Evolutionary conservation across 2,797 vertebrate species (phyloP), one percentile per base, ranked within the genome.

Genomic region (Sebastes paucispinis): DNA sequence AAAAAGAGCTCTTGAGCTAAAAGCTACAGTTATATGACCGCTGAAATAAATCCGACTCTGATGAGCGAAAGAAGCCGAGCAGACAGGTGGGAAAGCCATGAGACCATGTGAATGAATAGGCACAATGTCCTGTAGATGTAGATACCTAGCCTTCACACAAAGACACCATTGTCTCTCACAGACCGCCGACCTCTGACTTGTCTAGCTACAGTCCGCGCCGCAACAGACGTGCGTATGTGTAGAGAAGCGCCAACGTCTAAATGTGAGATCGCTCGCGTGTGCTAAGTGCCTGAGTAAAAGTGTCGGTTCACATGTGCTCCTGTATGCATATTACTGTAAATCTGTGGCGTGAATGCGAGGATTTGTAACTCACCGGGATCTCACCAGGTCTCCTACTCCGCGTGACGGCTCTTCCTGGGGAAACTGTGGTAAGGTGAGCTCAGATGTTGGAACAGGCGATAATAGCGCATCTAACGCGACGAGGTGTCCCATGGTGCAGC

Each of bases 401-500:
- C 57, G 18, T 58, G 73, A 79, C 59, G 54, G 69, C 74, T 88
- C 75, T 87, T 92, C 77, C 77, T 72, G 72, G 79, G 84, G 70
- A 88, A 88, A 75, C 90, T 91, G 88, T 22, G 85, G 91, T 89
- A 79, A 91, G 88, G 89, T 92, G 92, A 94, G 92, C 92, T 91
- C 87, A 92, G 90, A 89, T 82, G 29, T 85, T 87, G 89, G 83
- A 91, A 78, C 77, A 84, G 89, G 91, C 80, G 88, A 91, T 95
- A 95, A 94, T 93, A 93, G 92, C 74, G 84, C 88, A 88, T 92
- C 90, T 91, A 94, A 93, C 88, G 77, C 50, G 73, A 83, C 83
- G 59, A 83, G 91, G 79, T 89, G 92, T 94, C 94, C 94, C 92
- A 90, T 84, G 90, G 91, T 92, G 91, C 84, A 82, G 80, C 84